Percentiles rank a stretch among this genome's conserved stretches.
These are phyloP conservation scores for Morpho achilles DNA, from an alignment of 2,888 invertebrate species.

Conservation along the genomic window DNA sequence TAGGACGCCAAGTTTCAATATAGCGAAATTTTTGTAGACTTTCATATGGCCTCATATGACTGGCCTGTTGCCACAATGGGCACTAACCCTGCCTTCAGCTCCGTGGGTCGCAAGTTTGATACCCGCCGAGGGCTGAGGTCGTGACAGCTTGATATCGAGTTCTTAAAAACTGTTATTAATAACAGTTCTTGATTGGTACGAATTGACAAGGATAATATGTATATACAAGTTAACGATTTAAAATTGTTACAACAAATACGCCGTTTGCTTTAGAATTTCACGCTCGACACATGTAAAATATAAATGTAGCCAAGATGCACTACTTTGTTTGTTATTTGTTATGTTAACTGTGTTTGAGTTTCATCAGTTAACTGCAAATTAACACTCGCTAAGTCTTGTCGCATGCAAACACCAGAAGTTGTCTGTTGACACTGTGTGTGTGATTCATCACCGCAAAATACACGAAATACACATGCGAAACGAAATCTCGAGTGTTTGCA, in stretches of 20 bases:
- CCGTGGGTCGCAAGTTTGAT: no score
- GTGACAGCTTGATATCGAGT: no score
- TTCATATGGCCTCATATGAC: not conserved
- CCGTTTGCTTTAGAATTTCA: conserved; percentile 1
- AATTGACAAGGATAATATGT: no score
- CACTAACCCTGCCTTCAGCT: no score
- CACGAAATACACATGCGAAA: conserved; percentile 2
- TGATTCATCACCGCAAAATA: conserved; percentile 3
- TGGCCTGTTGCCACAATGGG: no score
- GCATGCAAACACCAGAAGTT: conserved; percentile 17
- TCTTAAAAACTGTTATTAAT: no score
- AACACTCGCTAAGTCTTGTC: conserved; percentile 33
- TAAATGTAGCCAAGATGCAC: conserved; percentile 17
- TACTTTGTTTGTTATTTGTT: conserved; percentile 13
- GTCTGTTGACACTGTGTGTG: conserved; percentile 6
- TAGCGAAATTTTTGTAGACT: conserved; percentile 1
- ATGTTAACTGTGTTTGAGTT: conserved; percentile 33
- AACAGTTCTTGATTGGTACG: no score
- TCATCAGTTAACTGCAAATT: conserved; percentile 36
- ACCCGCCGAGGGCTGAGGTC: no score
- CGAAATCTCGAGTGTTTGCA: conserved; percentile 2
- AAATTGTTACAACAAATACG: not conserved
- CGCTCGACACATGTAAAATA: conserved; percentile 11
- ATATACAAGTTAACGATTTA: no score
- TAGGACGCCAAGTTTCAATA: conserved; percentile 13